These are phyloP conservation scores for Notiomystis cincta DNA, from an alignment of 2,113 vertebrate genomes.

Conservation along the genomic window DNA sequence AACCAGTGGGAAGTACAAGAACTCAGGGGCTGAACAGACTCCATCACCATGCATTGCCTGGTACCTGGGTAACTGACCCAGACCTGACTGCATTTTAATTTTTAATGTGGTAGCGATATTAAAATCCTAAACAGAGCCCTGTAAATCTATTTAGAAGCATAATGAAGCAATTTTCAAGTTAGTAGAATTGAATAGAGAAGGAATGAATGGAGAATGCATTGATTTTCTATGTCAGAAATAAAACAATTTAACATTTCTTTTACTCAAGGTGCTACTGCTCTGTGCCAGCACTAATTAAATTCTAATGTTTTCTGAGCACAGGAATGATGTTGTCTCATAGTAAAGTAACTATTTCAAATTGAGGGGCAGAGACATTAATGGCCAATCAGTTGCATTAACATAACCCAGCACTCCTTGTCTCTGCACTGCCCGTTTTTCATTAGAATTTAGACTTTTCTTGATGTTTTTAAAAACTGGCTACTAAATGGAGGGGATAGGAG, in stretches of 20 bases:
- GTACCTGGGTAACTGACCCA: not conserved
- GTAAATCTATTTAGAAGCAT: slow-evolving; percentile 34
- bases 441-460: not conserved
- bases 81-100: slow-evolving; percentile 27
- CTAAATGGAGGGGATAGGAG: not conserved
- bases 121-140: slow-evolving; percentile 39
- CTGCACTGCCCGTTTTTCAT: not conserved
- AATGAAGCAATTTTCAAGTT: slow-evolving; percentile 52
- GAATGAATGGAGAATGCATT: not conserved
- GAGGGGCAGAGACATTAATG: not conserved
- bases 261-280: not conserved
- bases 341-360: slow-evolving; percentile 1
- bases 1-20: too few species aligned
- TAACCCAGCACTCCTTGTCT: not conserved
- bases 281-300: slow-evolving; percentile 56
- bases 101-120: not conserved
- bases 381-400: not conserved
- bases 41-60: not conserved
- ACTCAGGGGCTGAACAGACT: not conserved
- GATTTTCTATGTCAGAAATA: slow-evolving; percentile 55
- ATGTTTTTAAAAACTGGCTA: not conserved
- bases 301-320: slow-evolving; percentile 23
- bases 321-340: slow-evolving; percentile 27
- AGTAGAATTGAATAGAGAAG: not conserved
- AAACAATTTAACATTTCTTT: slow-evolving; percentile 35